Evolutionary conservation across 2,888 invertebrate genomes (phyloP), one percentile per base, ranked within the genome.

Genomic region (Dynastes grantii): DNA sequence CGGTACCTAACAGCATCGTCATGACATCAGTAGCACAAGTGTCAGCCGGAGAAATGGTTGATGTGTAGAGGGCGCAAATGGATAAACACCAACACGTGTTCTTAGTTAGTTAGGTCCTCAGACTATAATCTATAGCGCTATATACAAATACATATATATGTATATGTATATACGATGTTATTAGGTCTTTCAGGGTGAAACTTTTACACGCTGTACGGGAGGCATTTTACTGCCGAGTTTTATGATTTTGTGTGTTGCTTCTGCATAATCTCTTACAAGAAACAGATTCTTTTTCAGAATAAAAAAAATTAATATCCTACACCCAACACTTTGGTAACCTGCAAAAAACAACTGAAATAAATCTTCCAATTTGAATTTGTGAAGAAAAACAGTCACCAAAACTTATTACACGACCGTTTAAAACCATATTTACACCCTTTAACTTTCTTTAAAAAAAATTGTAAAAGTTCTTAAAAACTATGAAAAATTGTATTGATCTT

Each of bases 1-100:
- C 55, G 22, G 55, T 9, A 58, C 22, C 55, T 32, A 32, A 32
- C 22, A 53, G 4, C 53, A 16, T 16, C 53, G 22, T 58, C 22
- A 22, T 22, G 55, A 58, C 55, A 58, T 22, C 51, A 22, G 58
- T 6, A n/a, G 76, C 76, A 22, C 76, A 76, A 76, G 76, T 76
- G 76, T 65, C 37, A 16, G 2, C 16, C 55, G 27, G 22, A 63
- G 51, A 37, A 22, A 45, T 61, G 63, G 51, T 32, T 63, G 64
- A 64, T 64, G 76, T 64, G 64, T 64, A 65, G 64, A 53, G 76
- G 65, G 32, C 65, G 63, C 63, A 65, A 65, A 64, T 49, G 64
- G 49, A 53, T 16, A 77, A 70, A 77, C 61, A 76, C 61, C 65
- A 65, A 79, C 79, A 79, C 71, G 65, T 79, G 79, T 79, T 79